Evolutionary conservation across 2,888 invertebrate species (phyloP).

Genomic region (Tuta absoluta): DNA sequence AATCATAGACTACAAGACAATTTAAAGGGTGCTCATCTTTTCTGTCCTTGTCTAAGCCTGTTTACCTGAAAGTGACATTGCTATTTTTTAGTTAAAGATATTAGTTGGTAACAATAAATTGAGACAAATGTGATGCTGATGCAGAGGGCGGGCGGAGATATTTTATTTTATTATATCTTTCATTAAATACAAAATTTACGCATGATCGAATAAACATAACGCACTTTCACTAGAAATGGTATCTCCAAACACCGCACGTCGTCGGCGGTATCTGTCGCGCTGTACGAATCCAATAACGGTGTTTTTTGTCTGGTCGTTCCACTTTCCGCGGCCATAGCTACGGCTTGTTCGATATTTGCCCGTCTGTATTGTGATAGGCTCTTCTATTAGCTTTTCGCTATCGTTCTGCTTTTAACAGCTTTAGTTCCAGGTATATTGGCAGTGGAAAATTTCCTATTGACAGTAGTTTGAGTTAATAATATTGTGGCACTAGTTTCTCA

Average conservation of each 20-base stretch:
- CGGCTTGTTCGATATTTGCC: constrained; percentile 58
- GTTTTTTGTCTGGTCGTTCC: constrained; percentile 64
- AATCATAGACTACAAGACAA: too few species aligned
- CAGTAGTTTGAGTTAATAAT: not conserved
- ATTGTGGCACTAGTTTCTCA: too few species aligned
- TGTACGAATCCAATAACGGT: constrained; percentile 44
- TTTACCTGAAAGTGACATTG: too few species aligned
- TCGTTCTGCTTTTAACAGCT: constrained; percentile 2
- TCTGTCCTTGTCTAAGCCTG: too few species aligned
- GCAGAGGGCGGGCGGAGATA: too few species aligned
- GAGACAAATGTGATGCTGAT: too few species aligned
- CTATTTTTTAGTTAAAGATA: too few species aligned
- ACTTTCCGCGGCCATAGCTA: constrained; percentile 72
- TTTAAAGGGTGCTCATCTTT: too few species aligned
- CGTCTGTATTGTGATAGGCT: constrained; percentile 31
- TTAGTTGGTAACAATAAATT: too few species aligned
- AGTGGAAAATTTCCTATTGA: not conserved
- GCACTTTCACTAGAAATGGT: constrained; percentile 20
- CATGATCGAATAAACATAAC: constrained; percentile 11
- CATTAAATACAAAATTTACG: constrained; percentile 2
- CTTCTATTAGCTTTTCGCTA: constrained; percentile 11
- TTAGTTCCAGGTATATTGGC: constrained; percentile 4
- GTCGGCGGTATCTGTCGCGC: not conserved
- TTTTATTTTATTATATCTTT: too few species aligned
- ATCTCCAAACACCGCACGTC: constrained; percentile 13